phyloP scores from a whole-genome alignment of 2,888 invertebrate species.

The Adelognathus sp. region DNA sequence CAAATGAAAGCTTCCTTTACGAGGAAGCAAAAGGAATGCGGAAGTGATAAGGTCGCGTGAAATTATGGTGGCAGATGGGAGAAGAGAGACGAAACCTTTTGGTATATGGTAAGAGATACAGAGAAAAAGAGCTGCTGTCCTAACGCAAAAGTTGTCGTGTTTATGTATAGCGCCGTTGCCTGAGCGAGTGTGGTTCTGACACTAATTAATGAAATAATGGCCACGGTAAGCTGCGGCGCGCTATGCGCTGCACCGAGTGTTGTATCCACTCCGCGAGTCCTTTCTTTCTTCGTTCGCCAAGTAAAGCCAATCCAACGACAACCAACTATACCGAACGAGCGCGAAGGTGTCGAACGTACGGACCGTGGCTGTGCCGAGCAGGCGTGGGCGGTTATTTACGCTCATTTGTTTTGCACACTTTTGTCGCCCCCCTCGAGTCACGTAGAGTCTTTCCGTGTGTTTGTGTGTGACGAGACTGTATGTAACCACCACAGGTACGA shows the following conservation, averaged over 20 bases:
- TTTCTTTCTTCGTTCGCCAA: slow-evolving; percentile 28
- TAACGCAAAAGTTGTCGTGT: slow-evolving; percentile 70
- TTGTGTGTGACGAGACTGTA: background rate
- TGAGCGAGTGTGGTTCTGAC: slow-evolving; percentile 67
- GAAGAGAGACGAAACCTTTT: slow-evolving; percentile 24
- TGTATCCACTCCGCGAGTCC: slow-evolving; percentile 60
- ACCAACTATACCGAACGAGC: no score
- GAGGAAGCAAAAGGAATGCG: slow-evolving; percentile 52
- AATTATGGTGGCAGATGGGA: slow-evolving; percentile 18
- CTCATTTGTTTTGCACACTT: slow-evolving; percentile 74
- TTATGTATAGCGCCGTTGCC: slow-evolving; percentile 65
- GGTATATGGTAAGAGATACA: background rate
- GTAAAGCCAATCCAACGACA: slow-evolving; percentile 10
- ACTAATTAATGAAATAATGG: slow-evolving; percentile 79
- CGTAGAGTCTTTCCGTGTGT: background rate
- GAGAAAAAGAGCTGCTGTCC: slow-evolving; percentile 16
- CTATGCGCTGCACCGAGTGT: slow-evolving; percentile 32
- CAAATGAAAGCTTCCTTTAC: no score
- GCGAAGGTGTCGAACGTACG: slow-evolving; percentile 74
- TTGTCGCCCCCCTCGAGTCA: slow-evolving; percentile 54
- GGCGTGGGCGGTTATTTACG: slow-evolving; percentile 78
- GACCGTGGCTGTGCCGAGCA: slow-evolving; percentile 60
- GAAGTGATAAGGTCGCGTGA: slow-evolving; percentile 49
- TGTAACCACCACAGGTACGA: background rate
- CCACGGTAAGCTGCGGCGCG: slow-evolving; percentile 35